Evolutionary conservation across 1,140 invertebrate species (phyloP), one percentile per base, ranked within the genome.

Genomic region (Calephelis virginiensis): DNA sequence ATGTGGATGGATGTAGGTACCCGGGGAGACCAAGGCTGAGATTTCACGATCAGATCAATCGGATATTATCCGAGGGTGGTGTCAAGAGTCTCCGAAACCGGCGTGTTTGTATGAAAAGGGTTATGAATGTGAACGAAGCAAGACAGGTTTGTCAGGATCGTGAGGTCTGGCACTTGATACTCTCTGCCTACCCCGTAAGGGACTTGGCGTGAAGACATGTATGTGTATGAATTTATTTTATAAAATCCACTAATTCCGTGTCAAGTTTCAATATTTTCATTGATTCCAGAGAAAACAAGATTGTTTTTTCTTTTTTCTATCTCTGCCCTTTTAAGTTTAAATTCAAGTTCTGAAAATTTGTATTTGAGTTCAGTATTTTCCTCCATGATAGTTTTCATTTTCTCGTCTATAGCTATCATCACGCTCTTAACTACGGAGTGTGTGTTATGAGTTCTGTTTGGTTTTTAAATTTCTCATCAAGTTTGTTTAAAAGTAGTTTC

Each of bases 221-320:
- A n/a, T n/a, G n/a, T n/a, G n/a, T n/a, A n/a, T n/a, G n/a, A n/a
- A n/a, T n/a, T n/a, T n/a, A n/a, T n/a, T n/a, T n/a, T 8, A 79
- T 71, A 17, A 65, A 69, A 9, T 80, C 72, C 7, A 77, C 69
- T 28, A 80, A 56, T 45, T 77, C 74, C 0, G 0, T 0, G 63
- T 75, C 69, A 1, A 61, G 73, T 61, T 49, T n/a, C 70, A 9
- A 38, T 70, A 5, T 48, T 48, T 71, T 75, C 76, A 45, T 77
- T 66, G 8, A 76, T 38, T 11, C 75, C 75, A 47, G 73, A 77
- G 17, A 80, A 72, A 0, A 80, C 67, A 0, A 80, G 53, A 53
- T 80, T 80, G 45, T 73, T 67, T 62, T 71, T 80, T 11, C 74
- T 64, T 50, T 74, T 75, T 62, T 74, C 77, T 37, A 28, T 80